Conservation (phyloP, 2,888 invertebrate genomes). For the Anagyrus pseudococci region DNA sequence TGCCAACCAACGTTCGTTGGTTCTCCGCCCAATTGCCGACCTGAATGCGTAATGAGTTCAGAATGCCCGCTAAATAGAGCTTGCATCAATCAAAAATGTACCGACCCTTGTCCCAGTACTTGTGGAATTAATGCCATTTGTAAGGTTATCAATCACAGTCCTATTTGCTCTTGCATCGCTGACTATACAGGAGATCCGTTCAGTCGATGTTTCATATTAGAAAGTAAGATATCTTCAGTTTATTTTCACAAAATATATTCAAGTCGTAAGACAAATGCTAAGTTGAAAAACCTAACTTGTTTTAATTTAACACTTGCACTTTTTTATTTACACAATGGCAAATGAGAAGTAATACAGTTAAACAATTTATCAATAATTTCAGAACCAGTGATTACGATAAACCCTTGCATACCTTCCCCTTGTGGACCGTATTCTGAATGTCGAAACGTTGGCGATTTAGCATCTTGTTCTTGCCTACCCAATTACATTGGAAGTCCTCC, state of each 20-base stretch:
- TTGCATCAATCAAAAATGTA: slow-evolving; percentile 79
- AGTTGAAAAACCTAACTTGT: slow-evolving; percentile 1
- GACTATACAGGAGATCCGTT: slow-evolving; percentile 80
- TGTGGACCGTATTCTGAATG: slow-evolving; percentile 82
- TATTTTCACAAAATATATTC: too few relatives aligned
- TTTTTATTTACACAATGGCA: too few relatives aligned
- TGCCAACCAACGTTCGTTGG: slow-evolving; percentile 80
- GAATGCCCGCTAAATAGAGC: slow-evolving; percentile 79
- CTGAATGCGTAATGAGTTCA: slow-evolving; percentile 78
- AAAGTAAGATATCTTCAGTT: too few relatives aligned
- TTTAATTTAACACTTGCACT: slow-evolving; percentile 45
- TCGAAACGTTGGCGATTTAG: slow-evolving; percentile 57
- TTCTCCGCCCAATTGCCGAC: slow-evolving; percentile 78
- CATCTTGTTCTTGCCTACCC: slow-evolving; percentile 58
- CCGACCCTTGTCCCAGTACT: slow-evolving; percentile 83
- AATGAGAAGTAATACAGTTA: slow-evolving; percentile 5
- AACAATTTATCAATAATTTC: background rate
- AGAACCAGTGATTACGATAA: slow-evolving; percentile 51
- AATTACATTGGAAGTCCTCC: slow-evolving; percentile 64
- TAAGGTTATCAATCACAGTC: slow-evolving; percentile 74
- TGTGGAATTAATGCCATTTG: slow-evolving; percentile 74
- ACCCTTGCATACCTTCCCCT: slow-evolving; percentile 73
- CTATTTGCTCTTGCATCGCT: slow-evolving; percentile 75
- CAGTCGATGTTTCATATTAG: slow-evolving; percentile 58
- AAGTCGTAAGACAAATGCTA: slow-evolving; percentile 54